Evolutionary conservation across 2,797 vertebrate genomes (phyloP).

Genomic region (Pristis pectinata): DNA sequence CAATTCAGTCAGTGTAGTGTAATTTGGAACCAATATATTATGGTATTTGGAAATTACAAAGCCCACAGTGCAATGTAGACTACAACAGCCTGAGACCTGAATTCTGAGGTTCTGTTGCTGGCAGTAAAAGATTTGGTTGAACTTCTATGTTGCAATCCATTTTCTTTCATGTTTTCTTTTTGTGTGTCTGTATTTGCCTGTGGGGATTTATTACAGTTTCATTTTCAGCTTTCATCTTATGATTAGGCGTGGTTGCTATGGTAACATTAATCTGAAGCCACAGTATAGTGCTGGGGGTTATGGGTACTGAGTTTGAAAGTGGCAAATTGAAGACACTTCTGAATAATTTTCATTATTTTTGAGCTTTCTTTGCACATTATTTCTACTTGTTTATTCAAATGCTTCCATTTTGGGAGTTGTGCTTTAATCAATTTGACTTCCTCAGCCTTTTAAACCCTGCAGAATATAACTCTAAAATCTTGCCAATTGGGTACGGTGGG

Average conservation of each 20-base stretch:
- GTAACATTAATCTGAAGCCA: background rate
- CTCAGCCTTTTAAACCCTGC: background rate
- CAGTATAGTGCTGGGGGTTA: background rate
- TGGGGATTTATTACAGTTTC: slow-evolving; percentile 25
- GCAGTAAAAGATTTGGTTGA: slow-evolving; percentile 15
- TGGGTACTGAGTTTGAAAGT: background rate
- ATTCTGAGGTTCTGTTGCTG: background rate
- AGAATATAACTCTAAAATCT: background rate
- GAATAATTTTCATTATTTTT: background rate
- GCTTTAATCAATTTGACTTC: background rate
- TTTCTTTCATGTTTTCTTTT: background rate
- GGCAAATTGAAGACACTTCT: background rate
- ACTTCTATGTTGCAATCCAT: background rate
- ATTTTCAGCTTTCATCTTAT: slow-evolving; percentile 23
- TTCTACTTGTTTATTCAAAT: slow-evolving; percentile 1
- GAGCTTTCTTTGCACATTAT: background rate
- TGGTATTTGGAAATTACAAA: background rate
- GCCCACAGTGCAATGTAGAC: background rate
- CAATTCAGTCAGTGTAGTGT: background rate
- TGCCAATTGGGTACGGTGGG: background rate
- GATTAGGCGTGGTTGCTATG: background rate
- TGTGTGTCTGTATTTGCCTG: background rate
- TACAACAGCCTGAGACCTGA: background rate
- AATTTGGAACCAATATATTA: background rate
- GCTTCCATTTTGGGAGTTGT: background rate